Base-by-base conservation (phyloP, 92 coral and sea anemone genomes). In the Zoanthus gigantus region DNA sequence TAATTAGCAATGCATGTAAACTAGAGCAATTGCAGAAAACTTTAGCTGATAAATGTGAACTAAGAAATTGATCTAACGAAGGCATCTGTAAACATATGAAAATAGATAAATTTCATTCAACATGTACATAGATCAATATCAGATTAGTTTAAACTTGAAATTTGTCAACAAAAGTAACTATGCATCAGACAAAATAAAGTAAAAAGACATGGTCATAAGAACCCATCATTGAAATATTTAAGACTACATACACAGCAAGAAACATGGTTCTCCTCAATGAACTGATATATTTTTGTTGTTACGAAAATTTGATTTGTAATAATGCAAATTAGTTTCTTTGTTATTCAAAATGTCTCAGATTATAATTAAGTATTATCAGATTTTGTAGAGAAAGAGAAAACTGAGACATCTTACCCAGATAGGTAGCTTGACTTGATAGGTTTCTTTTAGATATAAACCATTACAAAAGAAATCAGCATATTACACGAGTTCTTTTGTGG, bases 211-310 rank as follows among this genome's bases (percentile, higher is more conserved):
- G 76, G 44, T 71, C 76, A 71, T 71, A 71, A 71, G 52, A 34
- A 71, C 42, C 76, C 76, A 71, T 71, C 76, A 11, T 71, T 71
- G 76, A 71, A 71, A 71, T 71, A 71, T 69, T 69, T 69, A 69
- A 69, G 74, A 69, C 74, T 69, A 5, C 45, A 69, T 69, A 65
- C 71, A 30, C 29, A 67, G 72, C 72, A 67, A 23, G 72, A 67
- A 67, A 67, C 11, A 7, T 67, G 72, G 42, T 67, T 67, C 72
- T 5, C 42, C 76, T 23, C 23, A 13, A 71, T 71, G 28, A 71
- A 71, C 50, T 71, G 72, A 71, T 10, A 48, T 34, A 28, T 71
- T 71, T 71, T 71, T 29, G 50, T 71, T 71, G 76, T 34, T 71
- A 34, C 31, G 18, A 71, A 71, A 71, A 71, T 71, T 71, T 9